Percentiles rank a stretch among this genome's conserved stretches.
Evolutionary conservation across 2,113 vertebrate species (phyloP).

Genomic region (Eurystomus gularis): DNA sequence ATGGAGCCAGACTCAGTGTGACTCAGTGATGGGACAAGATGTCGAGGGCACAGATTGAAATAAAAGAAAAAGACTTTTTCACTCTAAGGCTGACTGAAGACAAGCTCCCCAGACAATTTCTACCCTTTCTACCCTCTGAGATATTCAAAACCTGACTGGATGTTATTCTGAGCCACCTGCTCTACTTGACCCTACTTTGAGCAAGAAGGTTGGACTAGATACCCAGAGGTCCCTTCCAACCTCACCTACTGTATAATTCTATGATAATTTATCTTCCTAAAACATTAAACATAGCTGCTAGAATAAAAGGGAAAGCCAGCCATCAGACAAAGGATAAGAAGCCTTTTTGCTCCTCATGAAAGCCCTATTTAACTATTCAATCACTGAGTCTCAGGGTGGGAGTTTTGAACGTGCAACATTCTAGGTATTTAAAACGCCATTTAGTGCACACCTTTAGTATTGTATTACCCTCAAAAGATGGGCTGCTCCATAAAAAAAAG

Average conservation of each 20-base stretch:
- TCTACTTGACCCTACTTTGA: neutral
- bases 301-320: slow-evolving; percentile 78
- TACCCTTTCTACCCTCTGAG: too few relatives aligned
- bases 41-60: neutral
- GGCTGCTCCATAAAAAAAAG: slow-evolving; percentile 41
- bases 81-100: neutral
- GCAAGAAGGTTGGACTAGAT: neutral
- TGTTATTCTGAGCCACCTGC: neutral
- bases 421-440: neutral
- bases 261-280: slow-evolving; percentile 45
- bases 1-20: neutral
- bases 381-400: neutral
- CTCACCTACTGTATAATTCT: neutral
- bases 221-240: neutral
- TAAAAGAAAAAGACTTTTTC: neutral
- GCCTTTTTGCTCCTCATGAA: neutral
- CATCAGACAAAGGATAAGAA: neutral
- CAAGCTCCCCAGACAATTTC: neutral
- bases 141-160: neutral
- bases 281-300: slow-evolving; percentile 82
- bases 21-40: neutral
- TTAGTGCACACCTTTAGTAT: neutral
- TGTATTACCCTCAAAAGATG: slow-evolving; percentile 77
- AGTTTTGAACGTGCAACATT: neutral
- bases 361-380: neutral